These are phyloP conservation scores for Oryctolagus cuniculus DNA, from an alignment of 2,113 vertebrate species.

Conservation along the genomic window mOryCun1.1 NC_091437.1:24157001-24157500, in stretches of 20 bases:
- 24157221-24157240: not conserved
- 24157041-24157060: too few species aligned
- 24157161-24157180: too few species aligned
- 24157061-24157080: too few species aligned
- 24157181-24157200: too few species aligned
- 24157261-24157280: not conserved
- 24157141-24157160: too few species aligned
- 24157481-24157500: too few species aligned
- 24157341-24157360: slow-evolving; percentile 33
- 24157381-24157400: not conserved
- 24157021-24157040: too few species aligned
- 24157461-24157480: too few species aligned
- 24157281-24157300: slow-evolving; percentile 34
- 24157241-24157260: not conserved
- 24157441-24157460: not conserved
- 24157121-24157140: too few species aligned
- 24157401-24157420: slow-evolving; percentile 45
- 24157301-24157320: slow-evolving; percentile 21
- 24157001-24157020: too few species aligned
- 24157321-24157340: not conserved
- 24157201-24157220: not conserved
- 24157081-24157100: too few species aligned
- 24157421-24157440: not conserved
- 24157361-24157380: not conserved
- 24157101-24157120: too few species aligned